Evolutionary conservation across 1,140 invertebrate genomes (phyloP).

Genomic region (Ostrea denselamellosa): DNA sequence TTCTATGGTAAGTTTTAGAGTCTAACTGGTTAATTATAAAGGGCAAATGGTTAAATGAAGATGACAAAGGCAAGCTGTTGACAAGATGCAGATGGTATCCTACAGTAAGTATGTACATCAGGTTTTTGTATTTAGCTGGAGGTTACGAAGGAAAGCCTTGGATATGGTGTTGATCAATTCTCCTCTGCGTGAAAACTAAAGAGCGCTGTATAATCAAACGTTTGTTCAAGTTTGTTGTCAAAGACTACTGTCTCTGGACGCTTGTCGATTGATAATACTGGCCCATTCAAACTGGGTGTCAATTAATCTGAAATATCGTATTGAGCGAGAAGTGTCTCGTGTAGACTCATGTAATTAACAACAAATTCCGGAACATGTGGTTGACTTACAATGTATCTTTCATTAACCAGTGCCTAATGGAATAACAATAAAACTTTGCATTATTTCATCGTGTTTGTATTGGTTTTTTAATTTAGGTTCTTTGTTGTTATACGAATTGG

Average conservation of each 20-base stretch:
- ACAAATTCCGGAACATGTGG: neutral
- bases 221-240: conserved; percentile 1
- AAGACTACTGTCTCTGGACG: neutral
- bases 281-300: neutral
- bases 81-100: no score
- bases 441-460: no score
- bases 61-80: neutral
- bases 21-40: neutral
- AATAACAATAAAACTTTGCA: no score
- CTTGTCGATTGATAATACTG: neutral
- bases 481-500: no score
- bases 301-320: neutral
- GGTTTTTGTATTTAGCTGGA: neutral
- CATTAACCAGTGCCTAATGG: no score
- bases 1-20: neutral
- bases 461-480: no score
- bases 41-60: neutral
- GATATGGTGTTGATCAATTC: no score
- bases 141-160: no score
- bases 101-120: neutral
- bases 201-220: neutral
- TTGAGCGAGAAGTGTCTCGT: neutral
- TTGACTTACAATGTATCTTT: neutral
- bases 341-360: neutral
- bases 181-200: no score